Evolutionary conservation across 2,888 invertebrate genomes (phyloP), one percentile per base, ranked within the genome.

Genomic region (Sarcophaga rosellei): DNA sequence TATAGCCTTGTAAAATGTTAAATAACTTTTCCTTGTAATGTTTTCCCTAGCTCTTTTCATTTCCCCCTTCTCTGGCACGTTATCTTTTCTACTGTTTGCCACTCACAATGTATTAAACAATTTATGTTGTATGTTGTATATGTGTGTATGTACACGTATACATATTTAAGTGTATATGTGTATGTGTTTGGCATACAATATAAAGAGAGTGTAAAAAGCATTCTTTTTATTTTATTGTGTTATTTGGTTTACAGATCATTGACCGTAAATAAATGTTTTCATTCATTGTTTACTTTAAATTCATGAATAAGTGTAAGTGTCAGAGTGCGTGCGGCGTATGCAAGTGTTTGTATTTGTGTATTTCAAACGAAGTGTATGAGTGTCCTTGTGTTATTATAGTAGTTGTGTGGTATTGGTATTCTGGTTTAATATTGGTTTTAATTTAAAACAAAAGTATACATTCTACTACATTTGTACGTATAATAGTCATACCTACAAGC

Each of bases 161-260:
- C 6, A 17, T n/a, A 57, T 17, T 5, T 17, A 57, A 57, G 6
- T 57, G 17, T 35, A 44, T 65, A 8, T 65, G 8, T 63, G 63
- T 65, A 44, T 69, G 15, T 75, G 25, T 68, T 47, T 74, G 15
- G 35, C 35, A 35, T 35, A 35, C 35, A 35, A 35, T 53, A 53
- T 53, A 53, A 47, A 53, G 53, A 53, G 25, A 23, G 47, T 70
- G 62, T 63, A 68, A 68, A 62, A 73, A 20, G 20, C 47, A 61
- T 62, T 62, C 6, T 57, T 62, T 79, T 84, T 65, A 69, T 74
- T 63, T 69, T 79, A 47, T 79, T 84, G 45, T 65, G n/a, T 59
- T 79, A 75, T 79, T 84, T 75, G 84, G 84, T 84, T 84, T 84
- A 79, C 84, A 84, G 84, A 79, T 79, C 84, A 84, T 79, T 84